These are phyloP conservation scores for Colius striatus DNA, from an alignment of 2,113 vertebrate species.

Conservation along the genomic window DNA sequence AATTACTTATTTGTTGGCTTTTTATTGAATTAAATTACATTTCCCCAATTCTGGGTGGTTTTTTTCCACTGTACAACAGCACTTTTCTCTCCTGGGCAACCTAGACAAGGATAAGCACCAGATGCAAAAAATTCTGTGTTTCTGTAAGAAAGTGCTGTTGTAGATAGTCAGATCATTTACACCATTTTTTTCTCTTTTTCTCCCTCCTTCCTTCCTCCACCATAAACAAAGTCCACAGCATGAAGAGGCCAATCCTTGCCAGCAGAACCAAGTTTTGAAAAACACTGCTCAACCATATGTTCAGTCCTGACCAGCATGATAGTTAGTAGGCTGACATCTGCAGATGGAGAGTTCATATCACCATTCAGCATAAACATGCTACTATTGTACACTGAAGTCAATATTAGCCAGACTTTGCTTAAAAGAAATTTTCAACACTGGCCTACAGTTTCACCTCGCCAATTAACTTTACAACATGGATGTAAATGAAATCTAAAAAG, in stretches of 20 bases:
- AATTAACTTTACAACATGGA: not conserved
- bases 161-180: not conserved
- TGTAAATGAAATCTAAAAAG: not conserved
- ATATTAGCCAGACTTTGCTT: slow-evolving; percentile 31
- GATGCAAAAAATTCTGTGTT: slow-evolving; percentile 14
- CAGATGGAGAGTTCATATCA: slow-evolving; percentile 34
- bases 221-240: slow-evolving; percentile 43
- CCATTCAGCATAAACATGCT: slow-evolving; percentile 6
- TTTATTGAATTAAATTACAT: slow-evolving; percentile 2
- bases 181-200: not conserved
- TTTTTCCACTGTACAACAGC: not conserved
- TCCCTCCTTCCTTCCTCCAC: not conserved
- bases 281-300: slow-evolving; percentile 49
- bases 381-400: slow-evolving; percentile 8
- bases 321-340: slow-evolving; percentile 35
- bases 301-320: slow-evolving; percentile 31
- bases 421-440: slow-evolving; percentile 3
- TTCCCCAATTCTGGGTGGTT: not conserved
- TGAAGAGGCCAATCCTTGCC: slow-evolving; percentile 55
- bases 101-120: slow-evolving; percentile 4
- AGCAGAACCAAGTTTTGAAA: slow-evolving; percentile 52
- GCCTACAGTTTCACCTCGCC: slow-evolving; percentile 3
- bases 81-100: not conserved
- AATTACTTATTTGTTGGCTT: not conserved
- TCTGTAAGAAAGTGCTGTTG: slow-evolving; percentile 1